Evolutionary conservation across 2,797 vertebrate species (phyloP), one percentile per base, ranked within the genome.

Genomic region (Cyclura pinguis): DNA sequence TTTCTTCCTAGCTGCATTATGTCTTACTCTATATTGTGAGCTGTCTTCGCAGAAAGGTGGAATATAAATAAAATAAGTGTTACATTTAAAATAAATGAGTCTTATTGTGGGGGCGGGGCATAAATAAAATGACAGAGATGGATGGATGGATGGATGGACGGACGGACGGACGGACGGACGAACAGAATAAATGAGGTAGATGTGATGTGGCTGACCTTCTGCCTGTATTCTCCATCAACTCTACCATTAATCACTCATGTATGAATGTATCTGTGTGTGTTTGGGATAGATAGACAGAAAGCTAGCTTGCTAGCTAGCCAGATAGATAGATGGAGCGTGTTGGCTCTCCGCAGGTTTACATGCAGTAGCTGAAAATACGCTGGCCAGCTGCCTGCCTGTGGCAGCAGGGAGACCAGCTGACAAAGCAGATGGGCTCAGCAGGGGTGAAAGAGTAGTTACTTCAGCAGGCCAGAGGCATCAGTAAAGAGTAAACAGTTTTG

Each of bases 381-480:
- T 90, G 93, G 96, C 96, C 97, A 97, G 96, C 97, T 97, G 97
- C 96, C 96, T 94, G 95, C 95, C 94, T 69, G 91, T 90, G 94
- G 95, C 96, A 95, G 96, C 93, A 95, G 95, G 95, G 96, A 94
- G 95, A 92, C 91, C 95, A 94, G 92, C 94, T 94, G 93, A 95
- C 94, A 95, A 96, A 95, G 95, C 97, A 97, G 97, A 97, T 97
- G 97, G 96, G 91, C 97, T 52, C 96, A 95, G 95, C 94, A 89
- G 96, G 96, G 95, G 96, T 94, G 96, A 93, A 93, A 93, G 93
- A 94, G 93, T 92, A 50, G 85, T 95, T 95, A 96, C 95, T 96
- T 90, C 94, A 92, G 92, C 59, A n/a, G 96, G 94, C 95, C 95
- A 93, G 77, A 94, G 95, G 94, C 94, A 91, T 90, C 93, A 87